A percentile compares a stretch with the other conserved stretches of the same genome.
phyloP scores from a whole-genome alignment of 1,140 invertebrate genomes.

The Saxidomus purpurata region DNA sequence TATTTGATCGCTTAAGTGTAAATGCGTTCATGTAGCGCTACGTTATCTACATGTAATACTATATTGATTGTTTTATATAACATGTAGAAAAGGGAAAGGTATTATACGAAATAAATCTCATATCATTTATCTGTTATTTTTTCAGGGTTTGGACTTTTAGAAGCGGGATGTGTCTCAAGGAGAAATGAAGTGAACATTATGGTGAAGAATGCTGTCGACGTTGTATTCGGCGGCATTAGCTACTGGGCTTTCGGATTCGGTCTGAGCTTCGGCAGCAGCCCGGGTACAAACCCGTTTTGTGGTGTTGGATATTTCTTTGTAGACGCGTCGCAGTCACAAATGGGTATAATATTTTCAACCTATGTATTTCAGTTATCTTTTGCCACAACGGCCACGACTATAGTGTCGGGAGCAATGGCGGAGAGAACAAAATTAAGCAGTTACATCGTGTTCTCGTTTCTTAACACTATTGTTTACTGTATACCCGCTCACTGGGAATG shows the following conservation, averaged over 20 bases:
- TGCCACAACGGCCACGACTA: slow-evolving; percentile 83
- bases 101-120: too few species aligned
- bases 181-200: slow-evolving; percentile 89
- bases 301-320: slow-evolving; percentile 88
- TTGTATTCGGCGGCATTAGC: slow-evolving; percentile 95
- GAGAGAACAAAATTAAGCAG: slow-evolving; percentile 88
- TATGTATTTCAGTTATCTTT: slow-evolving; percentile 84
- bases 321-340: slow-evolving; percentile 85
- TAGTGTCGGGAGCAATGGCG: slow-evolving; percentile 88
- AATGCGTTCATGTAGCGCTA: too few species aligned
- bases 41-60: too few species aligned
- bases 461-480: slow-evolving; percentile 93
- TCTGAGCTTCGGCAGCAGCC: slow-evolving; percentile 93
- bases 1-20: too few species aligned
- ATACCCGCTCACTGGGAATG: slow-evolving; percentile 96
- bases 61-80: background rate
- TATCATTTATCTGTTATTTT: too few species aligned
- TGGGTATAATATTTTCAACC: slow-evolving; percentile 79
- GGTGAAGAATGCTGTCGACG: slow-evolving; percentile 89
- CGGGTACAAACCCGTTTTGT: slow-evolving; percentile 91
- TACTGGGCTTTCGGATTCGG: slow-evolving; percentile 98
- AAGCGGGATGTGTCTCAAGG: slow-evolving; percentile 88
- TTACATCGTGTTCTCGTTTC: slow-evolving; percentile 88
- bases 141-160: slow-evolving; percentile 88
- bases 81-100: too few species aligned